These are phyloP conservation scores for Cherax destructor DNA, from an alignment of 1,140 invertebrate species.

Conservation along the genomic window DNA sequence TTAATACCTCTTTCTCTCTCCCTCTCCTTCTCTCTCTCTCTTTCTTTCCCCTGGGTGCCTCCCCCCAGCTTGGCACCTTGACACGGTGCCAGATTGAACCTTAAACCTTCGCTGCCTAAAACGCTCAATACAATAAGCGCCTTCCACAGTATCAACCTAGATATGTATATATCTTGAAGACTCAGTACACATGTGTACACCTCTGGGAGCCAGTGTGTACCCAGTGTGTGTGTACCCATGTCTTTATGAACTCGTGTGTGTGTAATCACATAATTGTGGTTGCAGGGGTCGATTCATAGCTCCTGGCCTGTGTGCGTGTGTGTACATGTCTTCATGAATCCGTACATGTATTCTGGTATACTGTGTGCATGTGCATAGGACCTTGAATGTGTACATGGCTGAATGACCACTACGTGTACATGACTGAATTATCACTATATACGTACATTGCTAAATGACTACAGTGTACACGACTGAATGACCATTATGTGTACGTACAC, in stretches of 20 bases:
- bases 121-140: constrained; percentile 19
- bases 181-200: neutral
- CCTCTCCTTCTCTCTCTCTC: neutral
- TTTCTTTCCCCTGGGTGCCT: neutral
- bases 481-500: neutral
- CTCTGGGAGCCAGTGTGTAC: too few species aligned
- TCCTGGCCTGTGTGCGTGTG: neutral
- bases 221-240: constrained; percentile 10
- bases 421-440: too few species aligned
- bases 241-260: too few species aligned
- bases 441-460: neutral
- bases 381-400: neutral
- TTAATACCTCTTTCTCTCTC: neutral
- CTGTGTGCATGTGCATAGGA: neutral
- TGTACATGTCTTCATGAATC: neutral
- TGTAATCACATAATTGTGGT: too few species aligned
- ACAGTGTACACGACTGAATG: neutral
- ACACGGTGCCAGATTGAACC: constrained; percentile 9
- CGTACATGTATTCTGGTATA: neutral
- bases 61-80: neutral
- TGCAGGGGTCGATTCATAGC: too few species aligned
- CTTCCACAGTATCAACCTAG: constrained; percentile 21
- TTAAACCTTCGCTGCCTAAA: constrained; percentile 1
- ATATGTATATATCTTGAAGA: constrained; percentile 1
- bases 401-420: neutral